Evolutionary conservation across 35 echinoderm and acorn worm species (phyloP).

Genomic region (Patiria miniata): DNA sequence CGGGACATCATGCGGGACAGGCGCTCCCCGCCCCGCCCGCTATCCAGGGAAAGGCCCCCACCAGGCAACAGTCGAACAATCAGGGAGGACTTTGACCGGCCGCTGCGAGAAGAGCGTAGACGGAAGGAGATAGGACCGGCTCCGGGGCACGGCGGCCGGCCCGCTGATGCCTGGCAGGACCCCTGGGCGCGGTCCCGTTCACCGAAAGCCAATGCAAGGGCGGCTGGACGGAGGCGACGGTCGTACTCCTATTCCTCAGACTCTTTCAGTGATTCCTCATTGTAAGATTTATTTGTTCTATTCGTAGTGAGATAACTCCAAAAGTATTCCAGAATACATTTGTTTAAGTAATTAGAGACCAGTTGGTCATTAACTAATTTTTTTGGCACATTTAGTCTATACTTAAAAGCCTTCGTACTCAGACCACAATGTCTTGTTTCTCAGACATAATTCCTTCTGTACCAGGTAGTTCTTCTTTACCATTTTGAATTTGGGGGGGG

Average conservation of each 20-base stretch:
- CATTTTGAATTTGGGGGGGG: too few relatives aligned
- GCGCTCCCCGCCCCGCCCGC: conserved; percentile 19
- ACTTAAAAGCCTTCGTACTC: too few relatives aligned
- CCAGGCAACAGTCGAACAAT: conserved; percentile 10
- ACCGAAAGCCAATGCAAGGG: conserved; percentile 61
- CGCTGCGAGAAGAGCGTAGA: conserved; percentile 7
- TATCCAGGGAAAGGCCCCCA: conserved; percentile 12
- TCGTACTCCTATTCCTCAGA: conserved; percentile 87
- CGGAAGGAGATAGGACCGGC: not conserved
- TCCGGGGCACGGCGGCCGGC: conserved; percentile 12
- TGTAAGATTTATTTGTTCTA: conserved; percentile 26
- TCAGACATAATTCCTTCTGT: too few relatives aligned
- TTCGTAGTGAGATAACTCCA: too few relatives aligned
- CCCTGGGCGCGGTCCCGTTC: conserved; percentile 85
- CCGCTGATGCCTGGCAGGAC: conserved; percentile 90
- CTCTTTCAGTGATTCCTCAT: conserved; percentile 62
- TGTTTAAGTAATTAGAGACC: too few relatives aligned
- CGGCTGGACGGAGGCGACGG: conserved; percentile 23
- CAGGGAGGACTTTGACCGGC: conserved; percentile 14
- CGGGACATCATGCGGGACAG: conserved; percentile 10
- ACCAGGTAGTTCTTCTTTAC: too few relatives aligned
- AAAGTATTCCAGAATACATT: too few relatives aligned
- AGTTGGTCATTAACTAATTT: too few relatives aligned
- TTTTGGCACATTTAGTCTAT: too few relatives aligned
- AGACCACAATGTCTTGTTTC: too few relatives aligned